These are phyloP conservation scores for Salvelinus sp. DNA, from an alignment of 2,113 vertebrate species.

Conservation along the genomic window DNA sequence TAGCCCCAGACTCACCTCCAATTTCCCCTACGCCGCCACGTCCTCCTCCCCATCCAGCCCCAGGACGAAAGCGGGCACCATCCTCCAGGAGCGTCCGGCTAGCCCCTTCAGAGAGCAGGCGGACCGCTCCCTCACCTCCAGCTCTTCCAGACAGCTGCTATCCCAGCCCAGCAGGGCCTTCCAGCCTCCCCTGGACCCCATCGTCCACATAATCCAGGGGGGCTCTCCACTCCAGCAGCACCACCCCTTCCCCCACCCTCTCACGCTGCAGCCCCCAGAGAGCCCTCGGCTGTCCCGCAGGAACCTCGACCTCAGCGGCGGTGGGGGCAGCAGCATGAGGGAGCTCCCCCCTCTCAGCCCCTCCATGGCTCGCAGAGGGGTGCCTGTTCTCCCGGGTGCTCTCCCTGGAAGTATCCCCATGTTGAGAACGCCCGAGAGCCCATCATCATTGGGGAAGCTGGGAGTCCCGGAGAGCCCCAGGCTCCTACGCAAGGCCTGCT, in stretches of 20 bases:
- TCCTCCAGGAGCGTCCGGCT: slow-evolving; percentile 81
- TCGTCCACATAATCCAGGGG: slow-evolving; percentile 75
- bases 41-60: slow-evolving; percentile 60
- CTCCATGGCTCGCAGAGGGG: slow-evolving; percentile 77
- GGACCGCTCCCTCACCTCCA: slow-evolving; percentile 48
- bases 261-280: slow-evolving; percentile 71
- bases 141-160: slow-evolving; percentile 73
- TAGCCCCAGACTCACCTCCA: slow-evolving; percentile 73
- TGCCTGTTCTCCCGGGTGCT: slow-evolving; percentile 60
- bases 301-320: slow-evolving; percentile 67
- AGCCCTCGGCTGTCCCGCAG: slow-evolving; percentile 81
- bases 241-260: slow-evolving; percentile 64
- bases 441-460: slow-evolving; percentile 55
- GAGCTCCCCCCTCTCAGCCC: slow-evolving; percentile 88
- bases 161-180: slow-evolving; percentile 64
- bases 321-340: slow-evolving; percentile 74
- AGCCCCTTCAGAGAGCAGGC: slow-evolving; percentile 80
- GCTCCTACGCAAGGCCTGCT: slow-evolving; percentile 71
- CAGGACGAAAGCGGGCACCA: slow-evolving; percentile 65
- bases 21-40: slow-evolving; percentile 60
- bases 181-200: slow-evolving; percentile 76
- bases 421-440: slow-evolving; percentile 65
- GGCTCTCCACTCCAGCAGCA: slow-evolving; percentile 62
- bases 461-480: slow-evolving; percentile 79
- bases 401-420: slow-evolving; percentile 49